Conservation (phyloP, 2,797 vertebrate genomes). For the Cirrhinus molitorella region DNA sequence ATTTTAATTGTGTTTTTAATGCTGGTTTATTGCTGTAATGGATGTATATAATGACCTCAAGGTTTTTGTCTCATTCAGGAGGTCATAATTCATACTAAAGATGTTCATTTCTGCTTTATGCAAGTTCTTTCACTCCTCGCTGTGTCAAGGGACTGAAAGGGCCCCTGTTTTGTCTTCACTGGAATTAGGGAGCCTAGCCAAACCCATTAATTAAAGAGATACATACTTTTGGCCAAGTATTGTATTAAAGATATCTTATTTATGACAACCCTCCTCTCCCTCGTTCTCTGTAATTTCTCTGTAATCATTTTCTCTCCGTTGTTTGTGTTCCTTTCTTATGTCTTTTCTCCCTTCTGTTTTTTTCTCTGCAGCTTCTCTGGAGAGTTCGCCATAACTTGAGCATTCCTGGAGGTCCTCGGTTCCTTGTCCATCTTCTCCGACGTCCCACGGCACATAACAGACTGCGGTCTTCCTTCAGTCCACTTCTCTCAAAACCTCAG, state of each 20-base stretch:
- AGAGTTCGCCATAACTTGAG: constrained; percentile 77
- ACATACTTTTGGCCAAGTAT: constrained; percentile 12
- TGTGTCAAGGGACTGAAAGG: neutral
- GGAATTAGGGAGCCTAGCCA: neutral
- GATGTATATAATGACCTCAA: neutral
- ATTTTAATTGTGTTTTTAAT: constrained; percentile 2
- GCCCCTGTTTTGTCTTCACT: neutral
- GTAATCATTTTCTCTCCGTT: constrained; percentile 1
- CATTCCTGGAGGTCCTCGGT: constrained; percentile 48
- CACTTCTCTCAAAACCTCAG: constrained; percentile 25
- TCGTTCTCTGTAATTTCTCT: constrained; percentile 25
- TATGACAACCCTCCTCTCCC: constrained; percentile 17
- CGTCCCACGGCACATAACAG: constrained; percentile 50
- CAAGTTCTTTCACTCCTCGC: neutral
- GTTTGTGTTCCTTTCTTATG: constrained; percentile 15
- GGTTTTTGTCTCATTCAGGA: neutral
- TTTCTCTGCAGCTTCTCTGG: constrained; percentile 78
- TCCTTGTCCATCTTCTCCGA: constrained; percentile 21
- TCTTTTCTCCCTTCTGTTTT: constrained; percentile 46
- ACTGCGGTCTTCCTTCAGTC: constrained; percentile 46
- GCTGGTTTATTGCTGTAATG: neutral
- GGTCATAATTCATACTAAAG: neutral
- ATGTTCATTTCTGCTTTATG: neutral
- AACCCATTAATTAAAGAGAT: neutral
- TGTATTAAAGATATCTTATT: neutral